These are phyloP conservation scores for Paedocypris sp. DNA, from an alignment of 2,113 vertebrate species.

Conservation along the genomic window DNA sequence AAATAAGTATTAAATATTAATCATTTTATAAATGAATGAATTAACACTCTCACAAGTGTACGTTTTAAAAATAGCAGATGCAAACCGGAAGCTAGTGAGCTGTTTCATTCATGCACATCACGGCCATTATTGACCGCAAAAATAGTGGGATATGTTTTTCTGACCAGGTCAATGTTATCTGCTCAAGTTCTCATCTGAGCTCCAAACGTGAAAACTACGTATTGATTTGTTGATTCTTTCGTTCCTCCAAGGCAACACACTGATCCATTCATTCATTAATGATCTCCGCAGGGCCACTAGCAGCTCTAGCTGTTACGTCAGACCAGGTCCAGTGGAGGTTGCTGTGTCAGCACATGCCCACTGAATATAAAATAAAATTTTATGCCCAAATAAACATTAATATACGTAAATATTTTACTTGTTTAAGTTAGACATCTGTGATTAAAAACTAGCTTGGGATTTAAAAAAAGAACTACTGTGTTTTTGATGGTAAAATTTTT, in stretches of 20 bases:
- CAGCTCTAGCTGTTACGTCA: background rate
- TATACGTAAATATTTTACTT: too few relatives aligned
- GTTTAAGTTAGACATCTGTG: background rate
- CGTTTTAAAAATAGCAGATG: background rate
- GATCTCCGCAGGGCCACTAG: conserved; percentile 8
- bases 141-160: background rate
- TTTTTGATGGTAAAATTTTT: background rate
- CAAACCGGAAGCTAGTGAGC: background rate
- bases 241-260: background rate
- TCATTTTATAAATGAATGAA: too few relatives aligned
- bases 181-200: background rate
- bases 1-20: too few relatives aligned
- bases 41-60: too few relatives aligned
- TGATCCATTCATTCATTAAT: conserved; percentile 15
- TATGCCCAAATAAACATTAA: too few relatives aligned
- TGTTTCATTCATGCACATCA: background rate
- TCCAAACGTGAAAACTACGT: background rate
- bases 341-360: conserved; percentile 7
- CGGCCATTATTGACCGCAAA: background rate
- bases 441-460: background rate
- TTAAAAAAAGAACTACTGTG: background rate
- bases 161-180: background rate
- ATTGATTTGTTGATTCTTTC: background rate
- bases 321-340: background rate
- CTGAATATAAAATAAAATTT: too few relatives aligned